Conservation (phyloP, 2,888 invertebrate genomes). For the Charanyca ferruginea region DNA sequence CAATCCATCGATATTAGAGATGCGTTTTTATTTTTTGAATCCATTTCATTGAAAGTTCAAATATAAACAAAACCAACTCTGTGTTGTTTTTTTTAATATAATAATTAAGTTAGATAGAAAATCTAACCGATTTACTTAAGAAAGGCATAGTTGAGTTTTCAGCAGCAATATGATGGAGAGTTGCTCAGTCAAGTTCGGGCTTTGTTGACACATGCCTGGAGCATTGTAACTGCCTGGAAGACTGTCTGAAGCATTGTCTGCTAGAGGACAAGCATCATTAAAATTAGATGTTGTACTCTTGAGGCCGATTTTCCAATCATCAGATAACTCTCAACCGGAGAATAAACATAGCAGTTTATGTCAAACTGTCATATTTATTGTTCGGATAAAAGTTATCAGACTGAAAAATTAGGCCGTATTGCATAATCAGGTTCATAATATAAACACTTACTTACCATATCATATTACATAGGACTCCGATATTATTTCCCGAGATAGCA, state of each 20-base stretch:
- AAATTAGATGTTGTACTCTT: conserved; percentile 17
- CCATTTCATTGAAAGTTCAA: conserved; percentile 7
- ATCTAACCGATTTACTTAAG: conserved; percentile 40
- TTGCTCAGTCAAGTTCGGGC: not conserved
- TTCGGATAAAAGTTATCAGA: not conserved
- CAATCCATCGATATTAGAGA: conserved; percentile 34
- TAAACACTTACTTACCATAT: conserved; percentile 10
- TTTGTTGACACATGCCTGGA: conserved; percentile 13
- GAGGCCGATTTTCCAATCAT: not conserved
- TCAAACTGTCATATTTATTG: not conserved
- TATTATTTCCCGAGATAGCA: conserved; percentile 9
- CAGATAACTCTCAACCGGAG: not conserved
- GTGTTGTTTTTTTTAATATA: conserved; percentile 26
- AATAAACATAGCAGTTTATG: not conserved
- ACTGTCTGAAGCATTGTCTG: not conserved
- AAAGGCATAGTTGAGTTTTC: conserved; percentile 22
- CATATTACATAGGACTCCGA: not conserved
- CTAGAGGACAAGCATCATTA: not conserved
- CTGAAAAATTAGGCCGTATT: not conserved
- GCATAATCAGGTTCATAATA: conserved; percentile 40
- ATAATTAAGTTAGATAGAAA: conserved; percentile 42
- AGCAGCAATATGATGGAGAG: not conserved
- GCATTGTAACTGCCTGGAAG: not conserved
- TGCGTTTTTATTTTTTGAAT: conserved; percentile 22
- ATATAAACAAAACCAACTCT: conserved; percentile 6